A percentile compares a stretch with the other conserved stretches of the same genome.
These are phyloP conservation scores for Carterocephalus palaemon DNA, from an alignment of 2,888 invertebrate species.

Conservation along the genomic window DNA sequence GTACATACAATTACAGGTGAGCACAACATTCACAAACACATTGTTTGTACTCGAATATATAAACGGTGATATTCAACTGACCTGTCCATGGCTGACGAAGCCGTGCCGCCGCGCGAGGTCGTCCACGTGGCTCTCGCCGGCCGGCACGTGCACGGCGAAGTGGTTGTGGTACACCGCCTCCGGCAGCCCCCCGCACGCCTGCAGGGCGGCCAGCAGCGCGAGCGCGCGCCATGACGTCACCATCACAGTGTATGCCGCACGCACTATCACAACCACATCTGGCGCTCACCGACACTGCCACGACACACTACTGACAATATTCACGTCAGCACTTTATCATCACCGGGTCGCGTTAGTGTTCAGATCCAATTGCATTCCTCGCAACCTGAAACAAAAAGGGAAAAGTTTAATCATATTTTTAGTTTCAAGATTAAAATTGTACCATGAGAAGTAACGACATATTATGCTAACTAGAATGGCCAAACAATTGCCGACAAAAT, in stretches of 20 bases:
- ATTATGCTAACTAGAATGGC: no score
- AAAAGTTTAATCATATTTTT: neutral
- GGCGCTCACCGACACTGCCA: constrained; percentile 34
- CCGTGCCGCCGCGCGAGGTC: constrained; percentile 90
- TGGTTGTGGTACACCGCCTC: constrained; percentile 85
- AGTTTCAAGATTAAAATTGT: no score
- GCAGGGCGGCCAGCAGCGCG: constrained; percentile 47
- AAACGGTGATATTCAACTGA: constrained; percentile 61
- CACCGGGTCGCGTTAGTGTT: constrained; percentile 26
- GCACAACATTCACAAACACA: no score
- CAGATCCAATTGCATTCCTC: constrained; percentile 30
- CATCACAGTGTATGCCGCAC: constrained; percentile 50
- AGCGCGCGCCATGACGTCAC: constrained; percentile 62
- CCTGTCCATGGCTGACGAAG: constrained; percentile 93
- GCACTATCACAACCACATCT: constrained; percentile 53
- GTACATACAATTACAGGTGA: no score
- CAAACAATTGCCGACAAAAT: no score
- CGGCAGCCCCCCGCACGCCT: constrained; percentile 51
- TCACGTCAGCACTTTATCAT: constrained; percentile 34
- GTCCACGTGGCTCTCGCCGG: constrained; percentile 84
- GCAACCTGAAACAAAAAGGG: constrained; percentile 31
- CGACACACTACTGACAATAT: constrained; percentile 30
- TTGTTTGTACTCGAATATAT: constrained; percentile 1
- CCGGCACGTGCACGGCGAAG: constrained; percentile 92
- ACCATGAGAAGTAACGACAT: no score